phyloP scores from a whole-genome alignment of 2,888 invertebrate genomes.

The Andrena praecox region DNA sequence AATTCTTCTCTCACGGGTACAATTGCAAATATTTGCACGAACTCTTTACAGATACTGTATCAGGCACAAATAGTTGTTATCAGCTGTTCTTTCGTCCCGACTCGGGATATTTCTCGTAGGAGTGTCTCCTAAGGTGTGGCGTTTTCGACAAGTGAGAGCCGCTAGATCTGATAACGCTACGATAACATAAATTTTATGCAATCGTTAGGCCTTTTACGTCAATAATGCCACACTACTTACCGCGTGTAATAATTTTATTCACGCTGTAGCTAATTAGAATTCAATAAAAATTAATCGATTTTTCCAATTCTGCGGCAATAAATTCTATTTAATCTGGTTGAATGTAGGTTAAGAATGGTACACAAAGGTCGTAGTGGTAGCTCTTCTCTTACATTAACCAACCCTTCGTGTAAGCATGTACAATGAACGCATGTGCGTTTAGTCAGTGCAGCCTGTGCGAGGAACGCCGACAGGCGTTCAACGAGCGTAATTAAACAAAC shows the following conservation, averaged over 20 bases:
- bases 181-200: constrained; percentile 6
- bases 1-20: neutral
- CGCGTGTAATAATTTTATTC: neutral
- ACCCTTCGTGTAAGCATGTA: too few species aligned
- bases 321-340: neutral
- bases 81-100: neutral
- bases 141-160: neutral
- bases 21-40: neutral
- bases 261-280: neutral
- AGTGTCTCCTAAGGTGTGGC: constrained; percentile 12
- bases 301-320: neutral
- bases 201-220: neutral
- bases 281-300: neutral
- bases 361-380: too few species aligned
- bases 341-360: too few species aligned
- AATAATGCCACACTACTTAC: neutral
- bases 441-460: too few species aligned
- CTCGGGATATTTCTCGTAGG: neutral
- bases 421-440: too few species aligned
- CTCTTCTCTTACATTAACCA: too few species aligned
- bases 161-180: neutral
- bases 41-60: constrained; percentile 22
- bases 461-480: too few species aligned
- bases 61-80: constrained; percentile 11
- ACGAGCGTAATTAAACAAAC: too few species aligned